phyloP scores from a whole-genome alignment of 2,797 vertebrate genomes.

The Pseudochromis fuscus region DNA sequence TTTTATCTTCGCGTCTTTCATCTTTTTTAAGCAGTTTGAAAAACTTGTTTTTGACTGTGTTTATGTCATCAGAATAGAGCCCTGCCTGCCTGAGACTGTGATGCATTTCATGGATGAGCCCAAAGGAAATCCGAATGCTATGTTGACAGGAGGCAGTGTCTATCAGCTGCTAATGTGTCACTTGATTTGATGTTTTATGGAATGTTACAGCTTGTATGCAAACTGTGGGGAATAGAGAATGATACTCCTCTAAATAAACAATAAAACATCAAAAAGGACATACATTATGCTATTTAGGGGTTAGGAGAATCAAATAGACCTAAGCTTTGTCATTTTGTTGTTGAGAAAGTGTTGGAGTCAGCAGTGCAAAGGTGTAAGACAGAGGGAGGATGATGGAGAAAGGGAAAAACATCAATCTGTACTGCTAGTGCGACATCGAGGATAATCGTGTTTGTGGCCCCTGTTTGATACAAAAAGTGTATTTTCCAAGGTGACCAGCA shows the following conservation, averaged over 20 bases:
- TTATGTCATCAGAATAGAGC: slow-evolving; percentile 69
- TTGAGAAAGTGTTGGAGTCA: slow-evolving; percentile 16
- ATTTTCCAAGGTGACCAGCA: slow-evolving; percentile 74
- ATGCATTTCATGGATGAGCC: slow-evolving; percentile 63
- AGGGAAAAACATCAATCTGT: slow-evolving; percentile 35
- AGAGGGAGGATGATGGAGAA: not conserved
- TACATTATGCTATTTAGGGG: slow-evolving; percentile 18
- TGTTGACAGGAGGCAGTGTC: slow-evolving; percentile 63
- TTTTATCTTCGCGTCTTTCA: slow-evolving; percentile 70
- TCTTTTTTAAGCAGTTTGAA: slow-evolving; percentile 68
- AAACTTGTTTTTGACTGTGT: slow-evolving; percentile 64
- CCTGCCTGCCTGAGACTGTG: slow-evolving; percentile 56
- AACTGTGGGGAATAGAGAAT: slow-evolving; percentile 31
- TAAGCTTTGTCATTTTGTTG: slow-evolving; percentile 13
- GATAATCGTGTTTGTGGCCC: slow-evolving; percentile 14
- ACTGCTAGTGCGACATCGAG: slow-evolving; percentile 5
- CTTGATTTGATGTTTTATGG: slow-evolving; percentile 66
- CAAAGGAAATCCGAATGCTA: slow-evolving; percentile 64
- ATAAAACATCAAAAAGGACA: not conserved
- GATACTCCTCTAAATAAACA: slow-evolving; percentile 19
- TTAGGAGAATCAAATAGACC: slow-evolving; percentile 11
- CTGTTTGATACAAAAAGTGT: slow-evolving; percentile 23
- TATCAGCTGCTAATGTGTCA: slow-evolving; percentile 66
- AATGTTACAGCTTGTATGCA: slow-evolving; percentile 56
- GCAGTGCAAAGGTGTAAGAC: slow-evolving; percentile 9